Conservation (phyloP, 1,140 invertebrate genomes). For the Drosophila lacertosa region DNA sequence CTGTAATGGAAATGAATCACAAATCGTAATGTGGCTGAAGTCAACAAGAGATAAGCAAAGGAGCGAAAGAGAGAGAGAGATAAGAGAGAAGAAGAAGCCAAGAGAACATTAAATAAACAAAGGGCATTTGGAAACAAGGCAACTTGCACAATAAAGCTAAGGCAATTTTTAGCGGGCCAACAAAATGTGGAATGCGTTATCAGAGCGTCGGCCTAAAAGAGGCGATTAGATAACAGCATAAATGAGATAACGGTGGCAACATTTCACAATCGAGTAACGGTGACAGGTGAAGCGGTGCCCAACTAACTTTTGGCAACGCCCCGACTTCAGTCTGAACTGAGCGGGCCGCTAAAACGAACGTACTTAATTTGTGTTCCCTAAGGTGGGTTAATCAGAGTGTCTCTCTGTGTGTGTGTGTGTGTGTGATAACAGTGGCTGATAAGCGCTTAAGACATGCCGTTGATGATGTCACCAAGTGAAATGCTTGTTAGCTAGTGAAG, state of each 20-base stretch:
- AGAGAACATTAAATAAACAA: constrained; percentile 54
- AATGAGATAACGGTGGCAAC: constrained; percentile 49
- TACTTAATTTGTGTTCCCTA: constrained; percentile 72
- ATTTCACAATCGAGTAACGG: constrained; percentile 71
- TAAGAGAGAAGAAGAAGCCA: neutral
- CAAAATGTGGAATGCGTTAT: constrained; percentile 63
- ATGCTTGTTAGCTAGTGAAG: constrained; percentile 43
- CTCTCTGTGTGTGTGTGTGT: neutral
- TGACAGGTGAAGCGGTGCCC: constrained; percentile 60
- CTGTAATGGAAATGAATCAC: constrained; percentile 74
- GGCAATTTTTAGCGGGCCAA: constrained; percentile 22
- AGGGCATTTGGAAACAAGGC: constrained; percentile 46
- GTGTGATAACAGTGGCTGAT: too few relatives aligned
- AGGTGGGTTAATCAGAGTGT: constrained; percentile 52
- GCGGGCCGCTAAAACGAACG: constrained; percentile 75
- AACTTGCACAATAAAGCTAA: constrained; percentile 58
- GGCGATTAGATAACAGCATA: constrained; percentile 73
- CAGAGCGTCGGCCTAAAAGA: constrained; percentile 49
- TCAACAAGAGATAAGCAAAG: constrained; percentile 48
- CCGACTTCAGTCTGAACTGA: constrained; percentile 76
- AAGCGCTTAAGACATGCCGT: constrained; percentile 27
- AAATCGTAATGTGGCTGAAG: constrained; percentile 46
- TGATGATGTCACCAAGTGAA: constrained; percentile 25
- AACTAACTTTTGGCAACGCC: constrained; percentile 68
- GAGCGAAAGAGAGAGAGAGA: neutral